phyloP scores from a whole-genome alignment of 2,113 vertebrate genomes.

The Sylvietta virens region DNA sequence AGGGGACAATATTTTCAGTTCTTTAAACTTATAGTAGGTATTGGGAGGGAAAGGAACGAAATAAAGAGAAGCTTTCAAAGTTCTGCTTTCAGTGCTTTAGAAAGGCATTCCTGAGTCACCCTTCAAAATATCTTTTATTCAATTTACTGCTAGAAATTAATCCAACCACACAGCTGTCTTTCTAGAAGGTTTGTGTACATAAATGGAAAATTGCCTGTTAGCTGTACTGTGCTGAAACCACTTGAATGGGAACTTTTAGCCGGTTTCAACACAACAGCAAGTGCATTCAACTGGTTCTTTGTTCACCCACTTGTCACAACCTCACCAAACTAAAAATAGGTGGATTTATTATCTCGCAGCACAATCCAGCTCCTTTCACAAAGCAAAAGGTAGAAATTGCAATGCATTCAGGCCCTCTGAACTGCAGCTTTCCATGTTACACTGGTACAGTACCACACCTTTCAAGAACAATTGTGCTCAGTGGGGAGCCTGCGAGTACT shows the following conservation, averaged over 20 bases:
- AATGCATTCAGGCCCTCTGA: conserved; percentile 52
- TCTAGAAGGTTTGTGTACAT: conserved; percentile 59
- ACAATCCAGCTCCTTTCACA: conserved; percentile 59
- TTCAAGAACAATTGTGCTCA: conserved; percentile 56
- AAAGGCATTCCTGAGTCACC: conserved; percentile 35
- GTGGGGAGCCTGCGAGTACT: conserved; percentile 54
- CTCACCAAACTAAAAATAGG: conserved; percentile 52
- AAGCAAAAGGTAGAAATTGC: conserved; percentile 62
- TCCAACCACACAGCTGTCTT: conserved; percentile 56
- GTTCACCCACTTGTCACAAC: conserved; percentile 61
- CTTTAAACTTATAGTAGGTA: neutral
- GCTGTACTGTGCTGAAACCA: conserved; percentile 44
- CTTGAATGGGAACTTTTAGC: conserved; percentile 63
- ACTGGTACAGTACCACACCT: conserved; percentile 68
- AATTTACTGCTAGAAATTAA: conserved; percentile 55
- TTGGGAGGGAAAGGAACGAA: neutral
- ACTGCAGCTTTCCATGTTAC: conserved; percentile 42
- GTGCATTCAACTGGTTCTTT: conserved; percentile 62
- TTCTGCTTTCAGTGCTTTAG: conserved; percentile 29
- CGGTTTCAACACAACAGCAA: conserved; percentile 53
- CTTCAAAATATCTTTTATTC: conserved; percentile 55
- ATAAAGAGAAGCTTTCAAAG: conserved; percentile 10
- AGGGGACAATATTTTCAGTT: conserved; percentile 9
- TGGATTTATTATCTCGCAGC: conserved; percentile 66
- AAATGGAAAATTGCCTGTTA: conserved; percentile 62